A percentile compares a stretch with the other conserved stretches of the same genome.
Conservation (phyloP, 2,797 vertebrate genomes). For the Meriones psammophilus region DNA sequence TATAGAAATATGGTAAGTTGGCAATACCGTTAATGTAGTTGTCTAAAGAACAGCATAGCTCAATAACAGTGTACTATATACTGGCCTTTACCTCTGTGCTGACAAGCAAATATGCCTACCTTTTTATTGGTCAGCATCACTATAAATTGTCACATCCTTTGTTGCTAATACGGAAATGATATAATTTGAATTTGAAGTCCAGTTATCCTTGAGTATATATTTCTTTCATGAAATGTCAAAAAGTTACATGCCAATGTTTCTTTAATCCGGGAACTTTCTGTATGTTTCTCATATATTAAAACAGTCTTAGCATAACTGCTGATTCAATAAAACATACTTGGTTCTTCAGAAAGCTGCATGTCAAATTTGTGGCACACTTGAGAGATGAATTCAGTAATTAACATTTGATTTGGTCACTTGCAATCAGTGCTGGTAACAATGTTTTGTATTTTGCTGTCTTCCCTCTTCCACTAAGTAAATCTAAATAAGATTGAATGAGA, state of each 20-base stretch:
- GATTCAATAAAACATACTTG: background rate
- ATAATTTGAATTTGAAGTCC: background rate
- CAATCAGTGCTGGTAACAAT: slow-evolving; percentile 21
- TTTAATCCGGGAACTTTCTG: background rate
- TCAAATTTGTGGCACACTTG: slow-evolving; percentile 37
- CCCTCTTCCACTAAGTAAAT: slow-evolving; percentile 40
- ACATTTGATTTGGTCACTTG: slow-evolving; percentile 33
- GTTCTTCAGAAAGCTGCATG: slow-evolving; percentile 21
- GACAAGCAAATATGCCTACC: fast-evolving
- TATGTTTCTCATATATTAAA: background rate
- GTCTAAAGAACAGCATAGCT: no score
- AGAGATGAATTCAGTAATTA: slow-evolving; percentile 46
- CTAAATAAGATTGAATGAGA: slow-evolving; percentile 62
- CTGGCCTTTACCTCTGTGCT: background rate
- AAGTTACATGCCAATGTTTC: background rate
- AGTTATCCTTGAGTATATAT: background rate
- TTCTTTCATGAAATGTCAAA: background rate
- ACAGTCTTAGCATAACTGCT: background rate
- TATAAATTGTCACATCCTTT: background rate
- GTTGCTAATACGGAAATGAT: background rate
- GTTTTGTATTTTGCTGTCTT: slow-evolving; percentile 33
- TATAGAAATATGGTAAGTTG: background rate
- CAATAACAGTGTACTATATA: background rate
- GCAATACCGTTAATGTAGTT: background rate
- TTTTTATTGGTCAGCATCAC: background rate